A percentile compares a stretch with the other conserved stretches of the same genome.
phyloP scores from a whole-genome alignment of 2,113 vertebrate species.

The Mesitornis unicolor region DNA sequence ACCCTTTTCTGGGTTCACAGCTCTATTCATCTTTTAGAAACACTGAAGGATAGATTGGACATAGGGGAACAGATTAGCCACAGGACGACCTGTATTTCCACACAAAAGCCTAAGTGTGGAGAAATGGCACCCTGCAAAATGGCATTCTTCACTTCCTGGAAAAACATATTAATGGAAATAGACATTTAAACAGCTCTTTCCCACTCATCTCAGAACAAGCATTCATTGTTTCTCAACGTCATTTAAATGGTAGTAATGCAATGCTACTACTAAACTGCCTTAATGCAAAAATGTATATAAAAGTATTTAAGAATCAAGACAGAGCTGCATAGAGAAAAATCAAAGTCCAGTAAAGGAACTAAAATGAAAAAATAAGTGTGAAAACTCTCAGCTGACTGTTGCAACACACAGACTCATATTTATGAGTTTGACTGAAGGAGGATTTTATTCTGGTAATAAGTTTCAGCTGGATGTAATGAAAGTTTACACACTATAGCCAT shows the following conservation, averaged over 20 bases:
- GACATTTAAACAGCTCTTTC: conserved; percentile 72
- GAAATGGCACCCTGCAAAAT: conserved; percentile 62
- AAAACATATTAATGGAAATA: conserved; percentile 61
- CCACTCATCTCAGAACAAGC: conserved; percentile 72
- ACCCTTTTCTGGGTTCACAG: conserved; percentile 53
- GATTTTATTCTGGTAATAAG: not conserved
- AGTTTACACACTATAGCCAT: not conserved
- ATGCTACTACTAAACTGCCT: not conserved
- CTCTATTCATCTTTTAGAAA: conserved; percentile 71
- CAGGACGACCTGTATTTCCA: conserved; percentile 75
- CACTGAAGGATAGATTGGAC: conserved; percentile 60
- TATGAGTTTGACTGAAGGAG: not conserved
- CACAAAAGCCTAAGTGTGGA: conserved; percentile 72
- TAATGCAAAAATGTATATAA: not conserved
- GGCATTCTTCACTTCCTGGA: conserved; percentile 60
- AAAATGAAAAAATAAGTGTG: not conserved
- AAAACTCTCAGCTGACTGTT: not conserved
- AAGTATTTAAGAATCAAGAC: not conserved
- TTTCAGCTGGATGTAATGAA: not conserved
- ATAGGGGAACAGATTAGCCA: conserved; percentile 69
- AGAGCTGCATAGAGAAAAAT: not conserved
- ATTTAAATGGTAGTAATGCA: not conserved
- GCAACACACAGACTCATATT: not conserved
- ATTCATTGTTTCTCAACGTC: conserved; percentile 22
- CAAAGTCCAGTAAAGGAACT: not conserved